A percentile compares a stretch with the other conserved stretches of the same genome.
phyloP scores from a whole-genome alignment of 2,888 invertebrate genomes.

The Amphiduros pacificus region DNA sequence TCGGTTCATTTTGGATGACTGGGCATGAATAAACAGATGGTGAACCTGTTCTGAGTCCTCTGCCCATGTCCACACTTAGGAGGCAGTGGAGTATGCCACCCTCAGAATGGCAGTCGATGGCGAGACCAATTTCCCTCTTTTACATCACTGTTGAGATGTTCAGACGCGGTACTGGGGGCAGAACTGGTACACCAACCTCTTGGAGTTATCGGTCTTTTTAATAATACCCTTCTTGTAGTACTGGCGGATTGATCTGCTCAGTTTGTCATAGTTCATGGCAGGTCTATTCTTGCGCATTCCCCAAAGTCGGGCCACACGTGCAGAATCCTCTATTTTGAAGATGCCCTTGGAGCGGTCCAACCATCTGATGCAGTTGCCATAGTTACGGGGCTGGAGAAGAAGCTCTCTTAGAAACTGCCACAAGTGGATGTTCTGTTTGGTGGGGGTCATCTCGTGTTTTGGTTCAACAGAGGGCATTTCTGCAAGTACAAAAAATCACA shows the following conservation, averaged over 20 bases:
- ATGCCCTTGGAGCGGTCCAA: conserved; percentile 82
- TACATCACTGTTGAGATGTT: neutral
- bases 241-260: conserved; percentile 94
- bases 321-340: conserved; percentile 99
- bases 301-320: conserved; percentile 95
- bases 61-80: no score
- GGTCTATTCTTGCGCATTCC: conserved; percentile 97
- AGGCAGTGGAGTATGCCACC: no score
- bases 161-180: conserved; percentile 66
- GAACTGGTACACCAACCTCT: conserved; percentile 98
- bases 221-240: conserved; percentile 97
- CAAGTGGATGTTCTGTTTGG: conserved; percentile 73
- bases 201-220: conserved; percentile 96
- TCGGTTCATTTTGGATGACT: no score
- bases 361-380: conserved; percentile 96
- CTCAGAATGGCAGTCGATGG: no score
- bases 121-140: no score
- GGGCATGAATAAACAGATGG: no score
- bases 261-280: conserved; percentile 99
- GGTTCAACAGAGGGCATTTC: neutral
- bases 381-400: conserved; percentile 81
- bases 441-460: conserved; percentile 9
- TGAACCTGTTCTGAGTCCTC: no score
- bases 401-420: conserved; percentile 99
- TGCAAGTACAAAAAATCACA: neutral